These are phyloP conservation scores for Apis mellifera DNA, from an alignment of 1,140 invertebrate genomes.

Conservation along the genomic window Amel_HAv3.1 CM009941.2:15376501-15377000, in stretches of 20 bases:
- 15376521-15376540: slow-evolving; percentile 16
- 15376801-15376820: neutral
- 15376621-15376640: slow-evolving; percentile 42
- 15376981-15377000: slow-evolving; percentile 25
- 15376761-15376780: neutral
- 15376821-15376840: neutral
- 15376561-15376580: slow-evolving; percentile 44
- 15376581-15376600: slow-evolving; percentile 41
- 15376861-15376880: neutral
- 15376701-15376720: slow-evolving; percentile 7
- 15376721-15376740: slow-evolving; percentile 8
- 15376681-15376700: slow-evolving; percentile 29
- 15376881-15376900: neutral
- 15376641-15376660: slow-evolving; percentile 34
- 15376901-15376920: neutral
- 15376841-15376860: slow-evolving; percentile 2
- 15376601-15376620: slow-evolving; percentile 36
- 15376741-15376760: slow-evolving; percentile 3
- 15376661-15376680: slow-evolving; percentile 38
- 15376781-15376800: neutral
- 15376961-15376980: slow-evolving; percentile 55
- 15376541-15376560: slow-evolving; percentile 34
- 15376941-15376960: slow-evolving; percentile 47
- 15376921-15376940: slow-evolving; percentile 19
- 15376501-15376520: slow-evolving; percentile 26